Conservation (phyloP, 2,113 vertebrate species). For the Lota lota region DNA sequence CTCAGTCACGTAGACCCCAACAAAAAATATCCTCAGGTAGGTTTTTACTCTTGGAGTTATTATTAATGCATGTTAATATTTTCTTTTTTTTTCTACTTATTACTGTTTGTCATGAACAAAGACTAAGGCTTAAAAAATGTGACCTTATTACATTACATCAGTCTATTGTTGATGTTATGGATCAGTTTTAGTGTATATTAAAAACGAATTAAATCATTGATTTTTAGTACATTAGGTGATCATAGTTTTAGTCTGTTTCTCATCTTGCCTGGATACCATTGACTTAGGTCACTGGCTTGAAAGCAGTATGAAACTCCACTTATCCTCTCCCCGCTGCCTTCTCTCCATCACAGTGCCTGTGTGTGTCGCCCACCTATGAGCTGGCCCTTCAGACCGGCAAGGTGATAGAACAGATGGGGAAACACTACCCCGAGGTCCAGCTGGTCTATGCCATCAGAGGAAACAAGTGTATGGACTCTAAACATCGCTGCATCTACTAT, state of each 20-base stretch:
- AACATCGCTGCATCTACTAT: background rate
- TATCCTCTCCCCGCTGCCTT: background rate
- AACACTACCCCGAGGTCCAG: conserved; percentile 86
- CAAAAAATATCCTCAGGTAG: conserved; percentile 89
- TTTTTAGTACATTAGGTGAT: no score
- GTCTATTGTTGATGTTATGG: no score
- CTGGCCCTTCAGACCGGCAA: conserved; percentile 95
- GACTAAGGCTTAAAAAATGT: no score
- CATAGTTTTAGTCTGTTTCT: no score
- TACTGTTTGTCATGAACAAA: no score
- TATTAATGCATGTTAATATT: background rate
- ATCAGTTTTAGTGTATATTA: no score
- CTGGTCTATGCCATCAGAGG: conserved; percentile 92
- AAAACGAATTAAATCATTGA: no score
- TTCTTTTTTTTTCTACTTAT: no score
- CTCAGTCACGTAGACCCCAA: conserved; percentile 89
- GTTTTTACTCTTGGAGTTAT: background rate
- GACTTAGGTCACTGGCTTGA: no score
- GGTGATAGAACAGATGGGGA: conserved; percentile 98
- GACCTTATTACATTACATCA: no score
- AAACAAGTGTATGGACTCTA: conserved; percentile 86
- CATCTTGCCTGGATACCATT: no score
- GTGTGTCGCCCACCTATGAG: conserved; percentile 96
- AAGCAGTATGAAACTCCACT: no score
- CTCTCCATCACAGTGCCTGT: conserved; percentile 84